Conservation (phyloP, 2,113 vertebrate genomes). For the Aegotheles bennettii region DNA sequence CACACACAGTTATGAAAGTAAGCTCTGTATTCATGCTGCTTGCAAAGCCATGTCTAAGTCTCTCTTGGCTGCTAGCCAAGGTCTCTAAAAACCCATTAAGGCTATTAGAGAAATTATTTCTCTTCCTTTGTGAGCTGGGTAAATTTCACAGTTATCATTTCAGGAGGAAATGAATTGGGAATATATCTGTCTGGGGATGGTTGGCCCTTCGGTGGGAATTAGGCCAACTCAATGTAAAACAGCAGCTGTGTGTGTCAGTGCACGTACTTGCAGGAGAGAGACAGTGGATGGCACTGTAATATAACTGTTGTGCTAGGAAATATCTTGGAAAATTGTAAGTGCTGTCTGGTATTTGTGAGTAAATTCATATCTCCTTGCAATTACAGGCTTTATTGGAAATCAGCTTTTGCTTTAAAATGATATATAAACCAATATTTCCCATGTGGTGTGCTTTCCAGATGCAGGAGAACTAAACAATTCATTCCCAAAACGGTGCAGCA, state of each 20-base stretch:
- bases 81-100: conserved; percentile 84
- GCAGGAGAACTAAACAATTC: neutral
- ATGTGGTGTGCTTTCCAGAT: conserved; percentile 1
- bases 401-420: conserved; percentile 68
- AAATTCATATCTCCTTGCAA: conserved; percentile 46
- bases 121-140: conserved; percentile 79
- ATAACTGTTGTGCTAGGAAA: conserved; percentile 61
- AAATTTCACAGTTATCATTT: conserved; percentile 87
- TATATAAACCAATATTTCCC: conserved; percentile 64
- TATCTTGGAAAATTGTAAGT: neutral
- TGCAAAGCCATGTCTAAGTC: conserved; percentile 68
- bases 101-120: conserved; percentile 86
- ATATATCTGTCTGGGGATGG: conserved; percentile 71
- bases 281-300: conserved; percentile 89
- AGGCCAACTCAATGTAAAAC: conserved; percentile 37
- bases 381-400: conserved; percentile 61
- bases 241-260: neutral
- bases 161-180: conserved; percentile 66
- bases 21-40: conserved; percentile 61
- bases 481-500: neutral
- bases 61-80: conserved; percentile 79
- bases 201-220: conserved; percentile 72
- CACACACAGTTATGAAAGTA: conserved; percentile 1
- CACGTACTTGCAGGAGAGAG: conserved; percentile 63
- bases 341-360: conserved; percentile 13